Evolutionary conservation across 2,113 vertebrate species (phyloP).

Genomic region (Seriola aureovittata): DNA sequence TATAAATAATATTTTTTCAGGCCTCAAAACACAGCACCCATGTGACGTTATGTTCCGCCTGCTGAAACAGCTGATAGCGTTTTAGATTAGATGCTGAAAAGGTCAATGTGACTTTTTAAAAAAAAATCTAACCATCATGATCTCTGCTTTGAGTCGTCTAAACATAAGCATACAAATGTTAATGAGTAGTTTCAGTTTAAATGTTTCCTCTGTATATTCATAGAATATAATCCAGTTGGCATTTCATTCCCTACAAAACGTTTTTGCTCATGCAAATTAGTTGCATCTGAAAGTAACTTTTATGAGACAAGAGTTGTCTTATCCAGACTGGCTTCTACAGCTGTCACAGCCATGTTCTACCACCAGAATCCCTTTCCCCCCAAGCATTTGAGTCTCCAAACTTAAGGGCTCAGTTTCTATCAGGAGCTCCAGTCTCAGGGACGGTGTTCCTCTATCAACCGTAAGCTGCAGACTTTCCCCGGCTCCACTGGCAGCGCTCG

Average conservation of each 20-base stretch:
- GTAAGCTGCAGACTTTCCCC: slow-evolving; percentile 42
- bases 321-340: slow-evolving; percentile 22
- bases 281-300: not conserved
- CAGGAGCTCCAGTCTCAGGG: slow-evolving; percentile 23
- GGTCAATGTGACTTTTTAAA: too few relatives aligned
- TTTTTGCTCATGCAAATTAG: slow-evolving; percentile 1
- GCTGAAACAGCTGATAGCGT: too few relatives aligned
- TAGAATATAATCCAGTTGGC: not conserved
- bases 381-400: slow-evolving; percentile 33
- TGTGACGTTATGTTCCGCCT: not conserved
- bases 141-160: too few relatives aligned
- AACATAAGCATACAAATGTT: not conserved
- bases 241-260: slow-evolving; percentile 5
- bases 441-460: slow-evolving; percentile 43
- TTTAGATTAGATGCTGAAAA: too few relatives aligned
- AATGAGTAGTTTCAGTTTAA: not conserved
- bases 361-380: slow-evolving; percentile 24
- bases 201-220: not conserved
- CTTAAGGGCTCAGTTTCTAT: slow-evolving; percentile 44
- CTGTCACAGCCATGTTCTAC: slow-evolving; percentile 10
- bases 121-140: too few relatives aligned
- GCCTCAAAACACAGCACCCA: too few relatives aligned
- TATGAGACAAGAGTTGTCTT: not conserved
- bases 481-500: slow-evolving; percentile 51
- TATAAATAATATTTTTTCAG: too few relatives aligned